Conservation (phyloP, 1,140 invertebrate species). For the Papilio polytes region DNA sequence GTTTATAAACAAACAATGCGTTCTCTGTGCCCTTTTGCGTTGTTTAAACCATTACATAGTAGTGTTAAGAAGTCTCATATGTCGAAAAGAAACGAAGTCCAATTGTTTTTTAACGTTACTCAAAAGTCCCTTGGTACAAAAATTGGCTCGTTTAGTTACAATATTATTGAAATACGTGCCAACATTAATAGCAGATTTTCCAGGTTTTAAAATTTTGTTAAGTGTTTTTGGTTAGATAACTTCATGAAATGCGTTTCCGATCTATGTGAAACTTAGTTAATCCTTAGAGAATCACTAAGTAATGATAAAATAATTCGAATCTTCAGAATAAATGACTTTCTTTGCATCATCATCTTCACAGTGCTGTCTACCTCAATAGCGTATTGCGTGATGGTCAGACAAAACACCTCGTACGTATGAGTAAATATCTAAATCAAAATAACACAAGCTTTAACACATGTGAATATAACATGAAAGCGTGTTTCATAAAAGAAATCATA, state of each 20-base stretch:
- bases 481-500: slow-evolving; percentile 37
- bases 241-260: too few relatives aligned
- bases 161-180: too few relatives aligned
- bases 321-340: neutral
- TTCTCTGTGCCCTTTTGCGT: slow-evolving; percentile 13
- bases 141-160: neutral
- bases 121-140: neutral
- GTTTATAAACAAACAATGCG: slow-evolving; percentile 34
- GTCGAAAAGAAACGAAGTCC: neutral
- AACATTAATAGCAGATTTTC: too few relatives aligned
- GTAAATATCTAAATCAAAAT: slow-evolving; percentile 34
- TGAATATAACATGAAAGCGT: slow-evolving; percentile 35
- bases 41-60: neutral
- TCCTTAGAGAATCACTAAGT: too few relatives aligned
- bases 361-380: neutral
- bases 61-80: neutral
- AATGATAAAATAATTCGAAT: too few relatives aligned
- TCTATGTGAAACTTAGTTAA: too few relatives aligned
- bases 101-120: neutral
- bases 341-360: neutral
- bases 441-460: slow-evolving; percentile 15
- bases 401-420: neutral
- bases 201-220: too few relatives aligned
- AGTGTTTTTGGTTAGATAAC: too few relatives aligned
- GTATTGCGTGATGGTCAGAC: neutral